Conservation (phyloP, 2,113 vertebrate species). For the Eonycteris spelaea region DNA sequence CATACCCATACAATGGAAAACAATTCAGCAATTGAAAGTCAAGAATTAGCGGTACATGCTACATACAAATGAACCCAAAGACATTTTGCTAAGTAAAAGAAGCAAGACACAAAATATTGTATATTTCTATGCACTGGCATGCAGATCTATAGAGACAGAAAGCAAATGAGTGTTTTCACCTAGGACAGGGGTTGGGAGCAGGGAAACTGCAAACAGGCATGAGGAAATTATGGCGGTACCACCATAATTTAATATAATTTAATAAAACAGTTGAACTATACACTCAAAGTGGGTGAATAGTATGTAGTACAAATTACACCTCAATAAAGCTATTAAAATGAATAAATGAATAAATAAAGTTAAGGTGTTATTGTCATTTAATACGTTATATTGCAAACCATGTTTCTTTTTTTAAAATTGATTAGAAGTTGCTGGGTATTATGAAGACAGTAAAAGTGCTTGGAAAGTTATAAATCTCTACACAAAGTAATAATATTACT, state of each 20-base stretch:
- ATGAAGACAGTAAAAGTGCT: background rate
- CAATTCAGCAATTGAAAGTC: background rate
- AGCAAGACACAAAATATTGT: background rate
- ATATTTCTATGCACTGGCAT: background rate
- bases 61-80: background rate
- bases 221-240: background rate
- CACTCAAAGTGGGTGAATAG: background rate
- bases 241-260: background rate
- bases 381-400: background rate
- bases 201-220: background rate
- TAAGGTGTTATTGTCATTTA: background rate
- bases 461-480: constrained; percentile 18
- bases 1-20: background rate
- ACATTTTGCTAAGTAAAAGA: background rate
- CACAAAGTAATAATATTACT: background rate
- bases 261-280: background rate
- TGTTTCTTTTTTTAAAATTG: background rate
- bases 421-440: background rate
- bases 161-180: background rate
- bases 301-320: background rate
- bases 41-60: background rate
- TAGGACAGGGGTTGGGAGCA: background rate
- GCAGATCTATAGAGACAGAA: background rate
- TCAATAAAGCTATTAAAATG: background rate
- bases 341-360: background rate